These are phyloP conservation scores for Morpho helenor DNA, from an alignment of 2,888 invertebrate genomes.

Conservation along the genomic window DNA sequence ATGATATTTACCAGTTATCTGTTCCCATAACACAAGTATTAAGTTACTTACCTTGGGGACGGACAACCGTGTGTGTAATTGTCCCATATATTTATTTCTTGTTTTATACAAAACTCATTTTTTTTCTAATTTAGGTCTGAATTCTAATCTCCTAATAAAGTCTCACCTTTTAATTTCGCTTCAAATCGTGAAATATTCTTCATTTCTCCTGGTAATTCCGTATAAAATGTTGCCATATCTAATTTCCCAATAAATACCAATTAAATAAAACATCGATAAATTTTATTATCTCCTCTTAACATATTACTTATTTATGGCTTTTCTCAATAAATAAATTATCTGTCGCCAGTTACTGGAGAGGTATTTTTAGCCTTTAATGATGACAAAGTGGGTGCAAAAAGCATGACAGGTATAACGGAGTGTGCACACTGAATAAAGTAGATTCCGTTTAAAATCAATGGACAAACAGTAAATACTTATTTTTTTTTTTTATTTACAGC, in stretches of 20 bases:
- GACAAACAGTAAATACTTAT: no score
- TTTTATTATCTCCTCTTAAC: neutral
- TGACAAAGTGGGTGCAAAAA: constrained; percentile 8
- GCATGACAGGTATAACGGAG: neutral
- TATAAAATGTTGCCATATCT: no score
- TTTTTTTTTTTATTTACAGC: no score
- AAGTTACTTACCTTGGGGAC: no score
- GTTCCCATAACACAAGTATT: no score
- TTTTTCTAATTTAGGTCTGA: neutral
- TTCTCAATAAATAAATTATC: constrained; percentile 3
- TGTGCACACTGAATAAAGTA: neutral
- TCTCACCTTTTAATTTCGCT: no score
- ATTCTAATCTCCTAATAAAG: neutral
- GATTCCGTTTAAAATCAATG: neutral
- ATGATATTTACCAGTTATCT: no score
- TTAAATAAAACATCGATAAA: constrained; percentile 5
- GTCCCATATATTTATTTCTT: no score
- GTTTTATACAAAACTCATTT: no score
- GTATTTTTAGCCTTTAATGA: constrained; percentile 7
- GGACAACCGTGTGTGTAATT: no score
- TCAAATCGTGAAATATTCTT: no score
- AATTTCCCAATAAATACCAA: neutral
- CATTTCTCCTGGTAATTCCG: no score
- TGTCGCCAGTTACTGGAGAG: neutral
- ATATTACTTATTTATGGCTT: constrained; percentile 2